phyloP scores from a whole-genome alignment of 2,113 vertebrate genomes.

The Laterallus jamaicensis region DNA sequence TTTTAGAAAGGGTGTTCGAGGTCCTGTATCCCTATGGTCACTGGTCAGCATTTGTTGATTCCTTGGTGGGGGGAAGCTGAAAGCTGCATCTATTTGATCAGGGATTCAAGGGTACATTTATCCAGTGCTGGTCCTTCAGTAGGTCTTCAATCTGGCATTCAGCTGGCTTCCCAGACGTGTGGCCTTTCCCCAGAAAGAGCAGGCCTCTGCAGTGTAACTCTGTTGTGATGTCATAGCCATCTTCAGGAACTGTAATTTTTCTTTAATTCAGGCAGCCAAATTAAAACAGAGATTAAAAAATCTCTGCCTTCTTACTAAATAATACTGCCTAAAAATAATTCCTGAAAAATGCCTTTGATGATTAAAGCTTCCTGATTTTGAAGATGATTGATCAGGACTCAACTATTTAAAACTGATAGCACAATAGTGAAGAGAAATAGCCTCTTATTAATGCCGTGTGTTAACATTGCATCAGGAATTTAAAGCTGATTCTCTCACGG shows the following conservation, averaged over 20 bases:
- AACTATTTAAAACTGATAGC: background rate
- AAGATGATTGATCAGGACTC: conserved; percentile 14
- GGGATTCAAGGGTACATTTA: background rate
- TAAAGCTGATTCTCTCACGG: background rate
- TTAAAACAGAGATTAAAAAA: background rate
- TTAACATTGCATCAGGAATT: background rate
- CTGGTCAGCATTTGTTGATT: background rate
- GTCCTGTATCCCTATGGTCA: background rate
- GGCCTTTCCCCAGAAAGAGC: background rate
- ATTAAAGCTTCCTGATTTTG: background rate
- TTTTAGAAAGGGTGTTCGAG: background rate
- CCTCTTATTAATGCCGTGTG: background rate
- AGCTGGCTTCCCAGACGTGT: background rate
- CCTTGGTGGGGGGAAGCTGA: background rate
- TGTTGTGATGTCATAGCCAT: background rate
- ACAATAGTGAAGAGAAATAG: background rate
- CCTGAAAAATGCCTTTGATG: background rate
- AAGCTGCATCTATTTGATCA: background rate
- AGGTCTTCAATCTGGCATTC: background rate
- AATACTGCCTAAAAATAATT: background rate
- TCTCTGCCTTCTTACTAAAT: background rate
- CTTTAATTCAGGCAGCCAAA: background rate
- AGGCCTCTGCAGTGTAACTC: background rate
- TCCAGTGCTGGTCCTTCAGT: background rate
- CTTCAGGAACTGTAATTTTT: background rate